Evolutionary conservation across 2,113 vertebrate genomes (phyloP).

Genomic region (Brevimyrus niger): DNA sequence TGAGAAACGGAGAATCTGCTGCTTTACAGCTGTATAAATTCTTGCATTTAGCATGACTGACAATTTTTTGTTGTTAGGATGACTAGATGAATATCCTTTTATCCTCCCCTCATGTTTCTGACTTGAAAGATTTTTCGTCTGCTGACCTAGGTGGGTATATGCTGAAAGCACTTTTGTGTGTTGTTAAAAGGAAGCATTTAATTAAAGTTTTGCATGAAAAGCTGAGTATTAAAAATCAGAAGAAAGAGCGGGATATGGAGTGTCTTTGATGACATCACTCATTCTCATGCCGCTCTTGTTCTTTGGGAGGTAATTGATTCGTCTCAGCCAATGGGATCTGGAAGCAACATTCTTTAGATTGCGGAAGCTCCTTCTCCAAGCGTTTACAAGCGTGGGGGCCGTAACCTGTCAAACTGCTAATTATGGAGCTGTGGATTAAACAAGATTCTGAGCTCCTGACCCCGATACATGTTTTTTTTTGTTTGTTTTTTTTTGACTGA

Average conservation of each 20-base stretch:
- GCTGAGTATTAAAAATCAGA: background rate
- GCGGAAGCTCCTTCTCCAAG: background rate
- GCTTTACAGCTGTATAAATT: conserved; percentile 9
- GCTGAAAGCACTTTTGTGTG: background rate
- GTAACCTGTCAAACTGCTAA: background rate
- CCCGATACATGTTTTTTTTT: background rate
- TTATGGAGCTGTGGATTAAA: background rate
- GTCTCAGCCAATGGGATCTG: background rate
- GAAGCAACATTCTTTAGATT: background rate
- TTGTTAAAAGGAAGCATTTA: background rate
- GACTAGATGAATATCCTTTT: background rate
- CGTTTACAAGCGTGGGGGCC: background rate
- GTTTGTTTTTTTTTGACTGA: background rate
- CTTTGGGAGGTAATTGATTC: background rate
- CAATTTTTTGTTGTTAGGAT: background rate
- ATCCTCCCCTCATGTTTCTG: background rate
- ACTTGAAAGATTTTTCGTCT: background rate
- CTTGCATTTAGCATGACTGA: background rate
- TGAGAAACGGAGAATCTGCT: conserved; percentile 40
- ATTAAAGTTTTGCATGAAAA: background rate
- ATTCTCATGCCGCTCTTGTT: background rate
- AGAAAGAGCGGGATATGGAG: background rate
- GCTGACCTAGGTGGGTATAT: background rate
- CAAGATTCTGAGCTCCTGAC: background rate
- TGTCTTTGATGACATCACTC: background rate